Evolutionary conservation across 2,113 vertebrate species (phyloP), one percentile per base, ranked within the genome.

Genomic region (Thunnus thynnus): DNA sequence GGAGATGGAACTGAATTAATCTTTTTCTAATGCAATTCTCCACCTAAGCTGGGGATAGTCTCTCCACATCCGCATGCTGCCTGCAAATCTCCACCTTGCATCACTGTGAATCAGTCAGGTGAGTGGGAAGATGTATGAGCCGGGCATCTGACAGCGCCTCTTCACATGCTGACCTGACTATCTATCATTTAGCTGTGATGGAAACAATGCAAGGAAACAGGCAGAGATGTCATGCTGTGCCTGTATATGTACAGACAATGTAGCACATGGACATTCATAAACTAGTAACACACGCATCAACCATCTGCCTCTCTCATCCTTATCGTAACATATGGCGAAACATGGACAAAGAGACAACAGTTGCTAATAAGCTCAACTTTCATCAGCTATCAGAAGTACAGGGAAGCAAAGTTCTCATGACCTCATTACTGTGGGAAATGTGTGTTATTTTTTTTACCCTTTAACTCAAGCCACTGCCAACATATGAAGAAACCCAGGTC

Each of bases 1-100:
- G 22, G 52, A 69, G 54, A 82, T 50, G 44, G 74, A 78, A 85
- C 36, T 70, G 61, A 84, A 88, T 84, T 69, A 55, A 81, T 85
- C 67, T 82, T 58, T 58, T 72, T 30, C 51, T 63, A 75, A 80
- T 63, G 56, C 58, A 62, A 63, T 83, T 81, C 56, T 82, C 63
- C 58, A 64, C 5, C 5, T 71, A 27, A 55, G 22, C 64, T 16
- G 20, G 5, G 51, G 62, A 20, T 16, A 12, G 74, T 36, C 44
- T 72, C 56, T 46, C 12, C 8, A 27, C n/a, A 17, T 18, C 57
- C 14, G n/a, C 36, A n/a, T 3, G 4, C 50, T 48, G 77, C 66
- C 67, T 81, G 54, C 65, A 65, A 58, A 85, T 72, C 13, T 52
- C 20, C 46, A 44, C 25, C 25, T 9, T 13, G 65, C 46, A 20